A percentile compares a stretch with the other conserved stretches of the same genome.
phyloP scores from a whole-genome alignment of 2,888 invertebrate species.

The Chrysolina haemoptera region DNA sequence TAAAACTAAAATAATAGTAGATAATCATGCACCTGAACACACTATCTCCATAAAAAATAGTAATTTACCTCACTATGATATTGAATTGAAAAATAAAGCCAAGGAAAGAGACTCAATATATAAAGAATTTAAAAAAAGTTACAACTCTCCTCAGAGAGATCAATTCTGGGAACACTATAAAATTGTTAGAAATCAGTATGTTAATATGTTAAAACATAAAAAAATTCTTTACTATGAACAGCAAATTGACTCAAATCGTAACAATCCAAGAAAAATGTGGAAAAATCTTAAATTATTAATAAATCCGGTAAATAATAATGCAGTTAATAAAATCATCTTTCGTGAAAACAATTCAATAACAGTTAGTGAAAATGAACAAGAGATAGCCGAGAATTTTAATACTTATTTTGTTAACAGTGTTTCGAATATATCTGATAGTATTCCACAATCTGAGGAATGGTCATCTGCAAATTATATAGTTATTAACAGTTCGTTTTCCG shows the following conservation, averaged over 20 bases:
- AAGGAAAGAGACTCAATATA: conserved; percentile 16
- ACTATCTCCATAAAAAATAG: conserved; percentile 24
- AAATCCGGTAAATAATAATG: neutral
- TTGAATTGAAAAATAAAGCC: conserved; percentile 11
- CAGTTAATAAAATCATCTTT: too few species aligned
- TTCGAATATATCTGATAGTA: too few species aligned
- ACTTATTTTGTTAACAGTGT: too few species aligned
- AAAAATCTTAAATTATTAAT: conserved; percentile 2
- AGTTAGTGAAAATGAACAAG: too few species aligned
- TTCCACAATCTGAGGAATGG: too few species aligned
- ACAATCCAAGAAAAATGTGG: conserved; percentile 4
- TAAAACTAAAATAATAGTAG: conserved; percentile 25
- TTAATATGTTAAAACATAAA: neutral
- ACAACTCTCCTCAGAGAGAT: conserved; percentile 20
- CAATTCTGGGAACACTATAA: conserved; percentile 14
- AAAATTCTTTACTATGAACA: conserved; percentile 5
- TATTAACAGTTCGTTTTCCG: too few species aligned
- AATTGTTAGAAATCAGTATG: conserved; percentile 15
- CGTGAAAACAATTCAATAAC: too few species aligned
- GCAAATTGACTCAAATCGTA: conserved; percentile 8
- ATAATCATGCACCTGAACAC: conserved; percentile 30
- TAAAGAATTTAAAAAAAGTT: conserved; percentile 14
- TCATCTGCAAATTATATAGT: neutral
- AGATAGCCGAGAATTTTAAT: too few species aligned
- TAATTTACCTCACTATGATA: too few species aligned